These are phyloP conservation scores for Tachystola acroxantha DNA, from an alignment of 2,888 invertebrate species.

Conservation along the genomic window DNA sequence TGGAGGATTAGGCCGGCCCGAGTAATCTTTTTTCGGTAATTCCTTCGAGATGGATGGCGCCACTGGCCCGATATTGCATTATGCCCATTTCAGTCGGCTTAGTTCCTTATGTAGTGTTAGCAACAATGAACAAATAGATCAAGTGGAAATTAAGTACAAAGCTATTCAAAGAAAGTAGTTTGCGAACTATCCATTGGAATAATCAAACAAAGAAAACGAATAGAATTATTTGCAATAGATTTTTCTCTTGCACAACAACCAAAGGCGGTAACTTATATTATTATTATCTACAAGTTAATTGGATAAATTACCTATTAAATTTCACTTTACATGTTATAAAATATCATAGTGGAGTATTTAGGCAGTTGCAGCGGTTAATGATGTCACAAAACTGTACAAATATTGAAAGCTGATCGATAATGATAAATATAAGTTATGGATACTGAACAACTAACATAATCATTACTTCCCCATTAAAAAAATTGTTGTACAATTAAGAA, in stretches of 20 bases:
- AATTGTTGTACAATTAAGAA: too few species aligned
- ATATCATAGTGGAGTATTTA: slow-evolving; percentile 30
- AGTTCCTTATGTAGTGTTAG: slow-evolving; percentile 38
- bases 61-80: slow-evolving; percentile 62
- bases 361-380: too few species aligned
- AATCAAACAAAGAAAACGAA: slow-evolving; percentile 42
- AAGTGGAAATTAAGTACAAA: slow-evolving; percentile 60
- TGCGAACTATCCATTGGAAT: slow-evolving; percentile 52
- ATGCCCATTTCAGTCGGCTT: slow-evolving; percentile 39
- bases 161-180: slow-evolving; percentile 46
- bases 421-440: too few species aligned
- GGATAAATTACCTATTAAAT: background rate
- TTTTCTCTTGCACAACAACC: slow-evolving; percentile 8
- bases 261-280: background rate
- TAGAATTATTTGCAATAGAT: slow-evolving; percentile 29
- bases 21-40: slow-evolving; percentile 41
- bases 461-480: too few species aligned
- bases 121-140: slow-evolving; percentile 51
- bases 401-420: too few species aligned
- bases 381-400: too few species aligned
- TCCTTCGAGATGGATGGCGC: slow-evolving; percentile 57
- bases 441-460: too few species aligned
- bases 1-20: slow-evolving; percentile 66
- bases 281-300: background rate
- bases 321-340: slow-evolving; percentile 33